phyloP scores from a whole-genome alignment of 2,797 vertebrate genomes.

The Buphagus erythrorhynchus region DNA sequence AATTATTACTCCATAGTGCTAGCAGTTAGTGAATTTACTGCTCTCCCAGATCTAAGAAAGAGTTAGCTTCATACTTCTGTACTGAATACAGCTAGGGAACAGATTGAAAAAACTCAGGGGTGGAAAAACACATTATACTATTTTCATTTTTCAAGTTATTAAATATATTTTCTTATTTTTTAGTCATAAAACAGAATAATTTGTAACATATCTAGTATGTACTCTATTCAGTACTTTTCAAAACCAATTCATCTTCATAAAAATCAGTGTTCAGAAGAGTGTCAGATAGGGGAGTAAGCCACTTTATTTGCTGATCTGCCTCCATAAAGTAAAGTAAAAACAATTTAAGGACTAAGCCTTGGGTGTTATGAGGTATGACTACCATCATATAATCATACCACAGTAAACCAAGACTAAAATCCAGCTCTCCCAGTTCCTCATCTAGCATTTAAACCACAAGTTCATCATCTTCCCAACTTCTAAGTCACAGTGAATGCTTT shows the following conservation, averaged over 20 bases:
- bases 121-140: accelerated
- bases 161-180: not conserved
- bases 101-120: not conserved
- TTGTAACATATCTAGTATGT: not conserved
- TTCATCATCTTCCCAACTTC: not conserved
- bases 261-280: not conserved
- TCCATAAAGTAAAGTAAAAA: not conserved
- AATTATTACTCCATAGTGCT: not conserved
- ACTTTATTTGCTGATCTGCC: not conserved
- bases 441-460: not conserved
- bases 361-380: not conserved
- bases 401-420: not conserved
- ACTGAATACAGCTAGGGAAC: not conserved
- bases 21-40: not conserved
- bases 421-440: constrained; percentile 24
- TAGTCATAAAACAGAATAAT: not conserved
- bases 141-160: not conserved
- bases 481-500: not conserved
- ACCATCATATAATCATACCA: not conserved
- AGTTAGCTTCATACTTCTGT: not conserved
- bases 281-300: not conserved
- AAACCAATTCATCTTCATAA: not conserved
- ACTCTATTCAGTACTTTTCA: not conserved
- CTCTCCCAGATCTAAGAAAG: not conserved
- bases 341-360: not conserved